Base-by-base conservation (phyloP, 1,140 invertebrate genomes). In the Bombus cullumanus region DNA sequence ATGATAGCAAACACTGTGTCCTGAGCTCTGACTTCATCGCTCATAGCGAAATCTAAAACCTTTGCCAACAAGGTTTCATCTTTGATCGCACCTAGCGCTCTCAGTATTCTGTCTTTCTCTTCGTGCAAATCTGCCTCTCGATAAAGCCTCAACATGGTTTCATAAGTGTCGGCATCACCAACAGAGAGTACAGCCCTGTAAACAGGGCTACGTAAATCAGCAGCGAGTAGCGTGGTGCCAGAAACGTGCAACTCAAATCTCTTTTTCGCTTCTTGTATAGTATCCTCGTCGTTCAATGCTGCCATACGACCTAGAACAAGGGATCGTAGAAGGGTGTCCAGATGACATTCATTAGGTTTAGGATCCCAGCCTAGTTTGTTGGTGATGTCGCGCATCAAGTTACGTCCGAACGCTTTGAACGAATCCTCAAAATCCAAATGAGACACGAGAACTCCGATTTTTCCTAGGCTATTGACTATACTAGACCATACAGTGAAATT, bases 401-500 rank as follows among this genome's bases (percentile, higher is more conserved):
- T 95, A 15, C 96, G 95, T 13, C 97, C 97, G 91, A 97, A 99
- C 53, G 96, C 95, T 89, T 98, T 97, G 86, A 98, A 98, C 10
- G 96, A 95, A 39, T 97, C 96, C 87, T 97, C 96, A 72, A 97
- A 96, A 28, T 98, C 97, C 0, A 98, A 97, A 94, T 98, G 97
- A 2, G 97, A 85, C 97, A 96, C 59, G 0, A 99, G 95, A 9
- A 97, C 95, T 31, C 96, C 96, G 28, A 99, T 95, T 93, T 97
- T 98, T 3, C 96, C 96, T 37, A 99, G 93, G 90, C 97, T 97
- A 91, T 97, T 97, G n/a, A 96, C 96, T 86, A 99, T 97, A 22
- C 97, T 97, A 3, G 96, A 97, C 98, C 98, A 99, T 1, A 99
- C 98, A 0, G 98, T 98, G 94, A 98, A 99, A 94, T 98, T 97